Conservation (phyloP, 2,888 invertebrate genomes). For the Electrophaes corylata region DNA sequence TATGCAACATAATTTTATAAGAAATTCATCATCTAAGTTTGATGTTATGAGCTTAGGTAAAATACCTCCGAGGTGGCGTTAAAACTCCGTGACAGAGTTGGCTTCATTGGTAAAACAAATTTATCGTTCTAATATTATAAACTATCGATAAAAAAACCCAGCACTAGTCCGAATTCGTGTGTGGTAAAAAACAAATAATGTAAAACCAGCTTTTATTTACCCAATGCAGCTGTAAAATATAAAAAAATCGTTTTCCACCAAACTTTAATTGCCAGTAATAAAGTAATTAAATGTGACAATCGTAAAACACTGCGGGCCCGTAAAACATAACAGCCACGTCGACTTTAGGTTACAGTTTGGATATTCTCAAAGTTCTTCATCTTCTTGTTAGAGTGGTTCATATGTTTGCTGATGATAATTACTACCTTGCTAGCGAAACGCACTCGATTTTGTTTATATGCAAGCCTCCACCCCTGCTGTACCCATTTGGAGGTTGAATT, state of each 20-base stretch:
- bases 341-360: slow-evolving; percentile 53
- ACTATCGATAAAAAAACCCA: slow-evolving; percentile 38
- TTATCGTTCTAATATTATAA: neutral
- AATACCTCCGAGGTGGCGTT: too few species aligned
- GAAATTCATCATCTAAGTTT: too few species aligned
- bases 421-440: too few species aligned
- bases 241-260: slow-evolving; percentile 77
- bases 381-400: too few species aligned
- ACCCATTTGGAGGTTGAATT: too few species aligned
- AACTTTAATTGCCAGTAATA: slow-evolving; percentile 82
- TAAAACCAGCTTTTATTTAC: slow-evolving; percentile 77
- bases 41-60: too few species aligned
- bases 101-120: too few species aligned
- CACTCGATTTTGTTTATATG: too few species aligned
- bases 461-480: too few species aligned
- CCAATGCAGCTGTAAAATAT: slow-evolving; percentile 77
- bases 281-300: slow-evolving; percentile 84
- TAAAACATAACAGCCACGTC: slow-evolving; percentile 77
- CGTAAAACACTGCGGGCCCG: slow-evolving; percentile 75
- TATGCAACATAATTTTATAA: too few species aligned
- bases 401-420: too few species aligned
- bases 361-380: neutral
- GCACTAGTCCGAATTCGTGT: slow-evolving; percentile 73
- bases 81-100: too few species aligned
- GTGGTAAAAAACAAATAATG: slow-evolving; percentile 80